A percentile compares a stretch with the other conserved stretches of the same genome.
phyloP scores from a whole-genome alignment of 2,888 invertebrate species.

The Dilophus febrilis region DNA sequence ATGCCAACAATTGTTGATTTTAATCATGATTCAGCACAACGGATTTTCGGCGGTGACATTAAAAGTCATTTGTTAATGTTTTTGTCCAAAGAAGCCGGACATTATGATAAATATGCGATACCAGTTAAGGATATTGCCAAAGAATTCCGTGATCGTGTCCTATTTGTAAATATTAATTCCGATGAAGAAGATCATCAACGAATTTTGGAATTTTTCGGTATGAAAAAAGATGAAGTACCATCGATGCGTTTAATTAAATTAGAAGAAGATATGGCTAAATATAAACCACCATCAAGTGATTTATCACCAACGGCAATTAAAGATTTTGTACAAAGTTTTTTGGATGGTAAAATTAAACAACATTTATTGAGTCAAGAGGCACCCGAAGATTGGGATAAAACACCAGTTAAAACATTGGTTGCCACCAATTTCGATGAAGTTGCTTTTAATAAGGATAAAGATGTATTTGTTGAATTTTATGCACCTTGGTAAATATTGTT shows the following conservation, averaged over 20 bases:
- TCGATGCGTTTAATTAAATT: conserved; percentile 82
- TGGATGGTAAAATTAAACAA: conserved; percentile 86
- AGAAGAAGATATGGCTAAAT: conserved; percentile 96
- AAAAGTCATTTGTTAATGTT: conserved; percentile 93
- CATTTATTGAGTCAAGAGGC: conserved; percentile 87
- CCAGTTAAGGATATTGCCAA: conserved; percentile 70
- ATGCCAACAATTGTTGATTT: conserved; percentile 89
- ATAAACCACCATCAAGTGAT: conserved; percentile 56
- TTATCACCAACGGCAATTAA: conserved; percentile 25
- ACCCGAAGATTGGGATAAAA: conserved; percentile 94
- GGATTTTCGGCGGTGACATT: conserved; percentile 96
- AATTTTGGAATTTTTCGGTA: conserved; percentile 98
- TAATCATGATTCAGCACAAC: conserved; percentile 92
- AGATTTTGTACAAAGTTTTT: conserved; percentile 74
- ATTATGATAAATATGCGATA: conserved; percentile 62
- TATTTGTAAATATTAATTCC: conserved; percentile 90
- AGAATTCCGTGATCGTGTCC: conserved; percentile 76
- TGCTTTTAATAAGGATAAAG: conserved; percentile 69
- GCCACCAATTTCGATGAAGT: conserved; percentile 92
- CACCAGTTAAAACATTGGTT: conserved; percentile 81
- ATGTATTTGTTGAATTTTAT: conserved; percentile 97
- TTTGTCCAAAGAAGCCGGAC: conserved; percentile 77
- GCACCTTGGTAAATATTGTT: conserved; percentile 65
- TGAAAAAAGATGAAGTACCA: conserved; percentile 86
- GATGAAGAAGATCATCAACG: conserved; percentile 91